phyloP scores from a whole-genome alignment of 1,140 invertebrate species.

The Atopsyche davidsoni region DNA sequence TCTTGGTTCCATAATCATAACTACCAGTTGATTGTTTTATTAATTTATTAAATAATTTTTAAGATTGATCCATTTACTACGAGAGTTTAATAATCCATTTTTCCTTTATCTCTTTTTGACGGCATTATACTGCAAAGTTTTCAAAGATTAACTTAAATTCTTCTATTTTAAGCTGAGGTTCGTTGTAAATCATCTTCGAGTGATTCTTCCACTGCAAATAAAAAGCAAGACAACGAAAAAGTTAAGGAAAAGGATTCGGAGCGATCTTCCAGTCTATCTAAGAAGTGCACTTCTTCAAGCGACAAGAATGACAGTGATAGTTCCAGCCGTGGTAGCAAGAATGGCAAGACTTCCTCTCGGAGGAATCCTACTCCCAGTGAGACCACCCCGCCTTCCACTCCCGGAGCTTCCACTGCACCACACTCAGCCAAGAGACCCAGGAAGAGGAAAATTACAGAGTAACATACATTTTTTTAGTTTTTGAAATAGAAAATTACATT shows the following conservation, averaged over 20 bases:
- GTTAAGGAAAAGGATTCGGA: slow-evolving; percentile 23
- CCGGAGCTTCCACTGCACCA: slow-evolving; percentile 9
- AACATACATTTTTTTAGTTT: no score
- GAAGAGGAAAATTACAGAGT: slow-evolving; percentile 28
- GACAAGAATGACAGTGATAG: slow-evolving; percentile 30
- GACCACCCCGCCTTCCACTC: slow-evolving; percentile 19
- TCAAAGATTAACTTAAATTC: no score
- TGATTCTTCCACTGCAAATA: slow-evolving; percentile 24
- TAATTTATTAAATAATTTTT: no score
- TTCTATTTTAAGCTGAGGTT: slow-evolving; percentile 15
- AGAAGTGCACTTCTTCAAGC: slow-evolving; percentile 18
- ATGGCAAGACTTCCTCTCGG: slow-evolving; percentile 23
- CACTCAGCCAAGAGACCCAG: slow-evolving; percentile 22
- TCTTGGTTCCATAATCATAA: no score
- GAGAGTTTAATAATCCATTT: no score
- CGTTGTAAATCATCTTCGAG: slow-evolving; percentile 27
- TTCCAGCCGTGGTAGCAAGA: slow-evolving; percentile 28
- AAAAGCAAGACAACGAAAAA: slow-evolving; percentile 12
- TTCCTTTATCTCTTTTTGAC: no score
- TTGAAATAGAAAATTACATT: no score
- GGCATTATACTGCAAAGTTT: background rate
- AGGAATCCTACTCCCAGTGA: slow-evolving; percentile 13
- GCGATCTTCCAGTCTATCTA: background rate
- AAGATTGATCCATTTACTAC: no score
- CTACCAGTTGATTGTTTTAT: no score